Base-by-base conservation (phyloP, 2,888 invertebrate species). In the Lottia gigantea region DNA sequence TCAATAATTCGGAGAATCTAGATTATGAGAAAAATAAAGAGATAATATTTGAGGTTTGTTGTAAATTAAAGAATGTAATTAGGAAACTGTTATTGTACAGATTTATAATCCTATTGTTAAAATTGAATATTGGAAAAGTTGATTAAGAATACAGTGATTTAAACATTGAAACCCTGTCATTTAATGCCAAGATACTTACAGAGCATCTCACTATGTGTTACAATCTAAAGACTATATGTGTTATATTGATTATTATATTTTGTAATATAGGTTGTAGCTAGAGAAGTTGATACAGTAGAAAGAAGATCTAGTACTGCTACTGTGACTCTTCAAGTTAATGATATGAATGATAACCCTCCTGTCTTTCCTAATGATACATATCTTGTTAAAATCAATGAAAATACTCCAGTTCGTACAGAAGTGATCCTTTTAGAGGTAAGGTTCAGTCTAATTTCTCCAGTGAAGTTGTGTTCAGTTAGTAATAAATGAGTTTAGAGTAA, bases 311-410 rank as follows among this genome's bases (percentile, higher is more conserved):
- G 82, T 65, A 76, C 76, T 11, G 83, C 85, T 25, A 81, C 80
- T 14, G 80, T 87, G 23, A 82, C 78, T 2, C 76, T 87, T 11
- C 64, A 78, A 45, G 79, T 87, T n/a, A 68, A 71, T 46, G 86
- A 87, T 68, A 80, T 84, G 76, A 87, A 87, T 76, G 87, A 87
- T 76, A 87, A 87, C 75, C 77, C 80, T 61, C 96, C 97, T 0
- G 88, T 92, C 71, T 96, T 97, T 86, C 92, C 93, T 76, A 89
- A 91, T 15, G 85, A 91, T 0, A 87, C 90, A 0, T 96, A 95
- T 85, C 71, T 75, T 81, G 95, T 95, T 0, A 91, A 91, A 73
- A 93, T 97, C 19, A 89, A 90, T 62, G 96, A 97, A 89, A 95
- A 96, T 87, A 92, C 94, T 46, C 90, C 80, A 1, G 64, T 68